phyloP scores from a whole-genome alignment of 2,797 vertebrate species.

The Falco cherrug region DNA sequence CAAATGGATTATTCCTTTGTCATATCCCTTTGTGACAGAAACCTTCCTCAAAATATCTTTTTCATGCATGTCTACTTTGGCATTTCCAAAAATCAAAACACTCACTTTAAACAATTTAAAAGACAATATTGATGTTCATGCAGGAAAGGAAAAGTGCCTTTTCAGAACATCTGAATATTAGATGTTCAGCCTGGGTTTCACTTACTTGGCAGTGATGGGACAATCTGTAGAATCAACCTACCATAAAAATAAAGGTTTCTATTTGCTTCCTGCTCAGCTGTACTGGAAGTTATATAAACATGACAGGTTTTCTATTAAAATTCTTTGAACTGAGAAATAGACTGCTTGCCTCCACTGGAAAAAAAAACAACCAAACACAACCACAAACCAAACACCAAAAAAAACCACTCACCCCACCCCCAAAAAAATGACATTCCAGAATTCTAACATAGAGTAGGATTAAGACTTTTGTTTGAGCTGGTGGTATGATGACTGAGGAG shows the following conservation, averaged over 20 bases:
- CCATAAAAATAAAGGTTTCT: constrained; percentile 46
- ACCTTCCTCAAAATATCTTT: neutral
- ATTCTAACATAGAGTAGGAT: neutral
- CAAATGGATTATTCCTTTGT: neutral
- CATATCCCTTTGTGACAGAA: neutral
- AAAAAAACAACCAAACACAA: neutral
- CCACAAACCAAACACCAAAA: neutral
- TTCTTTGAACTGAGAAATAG: constrained; percentile 50
- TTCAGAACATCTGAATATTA: neutral
- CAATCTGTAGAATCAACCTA: neutral
- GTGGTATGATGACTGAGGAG: neutral
- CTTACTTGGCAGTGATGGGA: neutral
- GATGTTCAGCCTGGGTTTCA: neutral
- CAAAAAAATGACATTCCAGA: neutral
- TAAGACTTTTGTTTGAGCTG: neutral
- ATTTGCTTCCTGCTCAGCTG: constrained; percentile 24
- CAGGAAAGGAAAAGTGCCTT: neutral
- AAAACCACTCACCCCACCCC: no score
- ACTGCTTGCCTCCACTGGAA: neutral
- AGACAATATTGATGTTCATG: neutral
- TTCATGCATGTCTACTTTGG: neutral
- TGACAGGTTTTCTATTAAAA: constrained; percentile 61
- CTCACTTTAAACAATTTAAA: constrained; percentile 25
- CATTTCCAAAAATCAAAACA: constrained; percentile 25
- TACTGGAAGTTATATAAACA: constrained; percentile 51